Evolutionary conservation across 2,113 vertebrate species (phyloP).

Genomic region (Rhineura floridana): DNA sequence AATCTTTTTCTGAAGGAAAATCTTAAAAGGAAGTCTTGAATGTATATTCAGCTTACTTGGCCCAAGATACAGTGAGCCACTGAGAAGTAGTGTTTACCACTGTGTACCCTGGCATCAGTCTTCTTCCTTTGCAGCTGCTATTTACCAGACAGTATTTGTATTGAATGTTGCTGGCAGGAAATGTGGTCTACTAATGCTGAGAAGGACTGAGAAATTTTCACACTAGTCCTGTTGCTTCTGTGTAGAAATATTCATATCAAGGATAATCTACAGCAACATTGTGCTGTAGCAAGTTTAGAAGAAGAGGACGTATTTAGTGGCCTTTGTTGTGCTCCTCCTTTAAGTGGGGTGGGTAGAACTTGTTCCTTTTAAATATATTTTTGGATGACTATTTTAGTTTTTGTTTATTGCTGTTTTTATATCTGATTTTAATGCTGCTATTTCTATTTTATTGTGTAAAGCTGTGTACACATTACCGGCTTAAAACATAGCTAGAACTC

Average conservation of each 20-base stretch:
- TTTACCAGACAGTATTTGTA: constrained; percentile 75
- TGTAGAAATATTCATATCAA: constrained; percentile 58
- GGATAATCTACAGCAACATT: constrained; percentile 40
- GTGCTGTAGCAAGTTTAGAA: constrained; percentile 43
- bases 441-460: no score
- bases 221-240: constrained; percentile 49
- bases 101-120: constrained; percentile 77
- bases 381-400: no score
- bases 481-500: no score
- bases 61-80: constrained; percentile 42
- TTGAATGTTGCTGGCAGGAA: constrained; percentile 74
- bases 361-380: no score
- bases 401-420: no score
- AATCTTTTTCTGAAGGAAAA: constrained; percentile 10
- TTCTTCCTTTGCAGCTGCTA: constrained; percentile 82
- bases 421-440: no score
- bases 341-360: no score
- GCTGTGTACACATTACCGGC: no score
- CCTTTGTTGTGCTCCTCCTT: no score
- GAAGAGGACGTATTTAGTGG: constrained; percentile 27
- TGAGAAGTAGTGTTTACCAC: constrained; percentile 54
- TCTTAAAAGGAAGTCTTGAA: constrained; percentile 10
- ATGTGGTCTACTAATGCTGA: constrained; percentile 58
- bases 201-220: constrained; percentile 67
- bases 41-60: constrained; percentile 40